These are phyloP conservation scores for Tragulus kanchil DNA, from an alignment of 2,113 vertebrate species.

Conservation along the genomic window DNA sequence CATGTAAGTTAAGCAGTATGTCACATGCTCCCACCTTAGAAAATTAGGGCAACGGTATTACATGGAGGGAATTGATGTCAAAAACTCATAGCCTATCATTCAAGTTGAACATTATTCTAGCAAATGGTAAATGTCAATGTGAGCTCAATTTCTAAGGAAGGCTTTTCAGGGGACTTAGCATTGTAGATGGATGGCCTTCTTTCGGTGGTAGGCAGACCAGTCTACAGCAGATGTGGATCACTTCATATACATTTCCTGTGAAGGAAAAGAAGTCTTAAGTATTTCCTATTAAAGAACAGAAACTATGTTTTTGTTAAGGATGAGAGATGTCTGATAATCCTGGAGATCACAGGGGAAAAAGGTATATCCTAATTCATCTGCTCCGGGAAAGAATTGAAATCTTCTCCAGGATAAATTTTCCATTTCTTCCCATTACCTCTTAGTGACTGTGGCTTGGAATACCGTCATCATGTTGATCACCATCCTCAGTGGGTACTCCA, in stretches of 20 bases:
- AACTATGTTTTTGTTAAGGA: background rate
- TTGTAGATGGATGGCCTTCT: background rate
- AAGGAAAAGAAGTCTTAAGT: background rate
- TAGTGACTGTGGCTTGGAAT: background rate
- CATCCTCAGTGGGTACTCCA: background rate
- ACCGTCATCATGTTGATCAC: background rate
- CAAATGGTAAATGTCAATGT: background rate
- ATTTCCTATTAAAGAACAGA: conserved; percentile 31
- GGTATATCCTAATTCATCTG: background rate
- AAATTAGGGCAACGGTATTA: conserved; percentile 32
- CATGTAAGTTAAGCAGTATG: background rate
- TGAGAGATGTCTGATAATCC: background rate
- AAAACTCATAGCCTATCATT: background rate
- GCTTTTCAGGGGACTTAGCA: background rate
- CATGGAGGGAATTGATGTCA: background rate
- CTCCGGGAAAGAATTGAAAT: background rate
- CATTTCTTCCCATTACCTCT: background rate
- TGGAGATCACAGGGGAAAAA: background rate
- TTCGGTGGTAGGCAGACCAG: background rate
- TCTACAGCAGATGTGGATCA: background rate
- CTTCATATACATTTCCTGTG: background rate
- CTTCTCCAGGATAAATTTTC: background rate
- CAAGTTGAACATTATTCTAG: background rate
- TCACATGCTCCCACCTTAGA: background rate
- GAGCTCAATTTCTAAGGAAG: conserved; percentile 14